Percentiles rank a stretch among this genome's conserved stretches.
Evolutionary conservation across 2,888 invertebrate genomes (phyloP).

Genomic region (Xestia ashworthii): DNA sequence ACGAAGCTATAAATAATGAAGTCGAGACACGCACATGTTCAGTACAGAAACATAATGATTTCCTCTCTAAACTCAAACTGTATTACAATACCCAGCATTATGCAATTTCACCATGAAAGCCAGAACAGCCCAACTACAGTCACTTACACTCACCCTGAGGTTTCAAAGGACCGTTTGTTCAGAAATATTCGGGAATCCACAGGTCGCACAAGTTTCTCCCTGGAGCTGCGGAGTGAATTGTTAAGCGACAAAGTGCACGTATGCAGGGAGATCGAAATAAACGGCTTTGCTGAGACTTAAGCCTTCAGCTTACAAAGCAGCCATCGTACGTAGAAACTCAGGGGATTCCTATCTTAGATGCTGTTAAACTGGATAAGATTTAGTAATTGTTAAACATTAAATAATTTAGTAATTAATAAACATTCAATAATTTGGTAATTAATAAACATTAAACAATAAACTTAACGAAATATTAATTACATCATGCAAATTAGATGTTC

Average conservation of each 20-base stretch:
- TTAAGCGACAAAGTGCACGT: conserved; percentile 2
- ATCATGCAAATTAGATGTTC: too few species aligned
- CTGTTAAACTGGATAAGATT: background rate
- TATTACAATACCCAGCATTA: background rate
- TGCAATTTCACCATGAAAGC: background rate
- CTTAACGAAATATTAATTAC: too few species aligned
- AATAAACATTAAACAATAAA: too few species aligned
- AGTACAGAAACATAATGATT: background rate
- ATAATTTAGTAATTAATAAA: too few species aligned
- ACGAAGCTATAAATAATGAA: background rate
- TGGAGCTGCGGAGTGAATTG: too few species aligned
- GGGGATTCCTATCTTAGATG: background rate
- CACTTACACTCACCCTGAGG: background rate
- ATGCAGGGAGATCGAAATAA: conserved; percentile 8
- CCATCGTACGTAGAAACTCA: conserved; percentile 5
- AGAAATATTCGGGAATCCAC: conserved; percentile 1
- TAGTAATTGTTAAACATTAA: too few species aligned
- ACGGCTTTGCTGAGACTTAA: conserved; percentile 1
- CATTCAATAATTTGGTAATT: too few species aligned
- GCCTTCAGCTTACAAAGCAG: background rate
- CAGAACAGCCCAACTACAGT: background rate
- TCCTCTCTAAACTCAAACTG: background rate
- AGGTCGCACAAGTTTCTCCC: conserved; percentile 23
- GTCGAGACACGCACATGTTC: background rate
- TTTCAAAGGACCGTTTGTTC: background rate